Base-by-base conservation (phyloP, 2,797 vertebrate genomes). In the Neosilurus mollespiculum region DNA sequence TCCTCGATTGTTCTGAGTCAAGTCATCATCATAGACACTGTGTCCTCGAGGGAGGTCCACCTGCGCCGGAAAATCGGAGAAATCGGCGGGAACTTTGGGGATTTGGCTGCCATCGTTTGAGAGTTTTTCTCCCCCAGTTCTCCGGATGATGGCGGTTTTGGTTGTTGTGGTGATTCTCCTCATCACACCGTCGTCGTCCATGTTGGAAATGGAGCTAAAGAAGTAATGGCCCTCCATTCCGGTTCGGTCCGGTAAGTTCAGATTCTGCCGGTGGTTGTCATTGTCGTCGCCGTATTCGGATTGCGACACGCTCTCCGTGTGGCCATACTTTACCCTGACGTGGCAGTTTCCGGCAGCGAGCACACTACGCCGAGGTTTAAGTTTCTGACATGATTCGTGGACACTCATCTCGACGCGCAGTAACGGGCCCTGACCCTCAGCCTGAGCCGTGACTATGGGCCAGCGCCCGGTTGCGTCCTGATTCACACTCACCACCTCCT, bases 331-430 rank as follows among this genome's bases (percentile, higher is more conserved):
- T 22, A 99, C 97, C 77, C 89, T 92, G 81, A 98, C 87, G 20
- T 90, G 94, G 78, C 96, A 96, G 18, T 93, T 91, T 2, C 97
- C 97, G 0, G 95, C 94, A 0, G 96, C 97, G 87, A 99, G 92
- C 66, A 97, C 43, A 8, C 96, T 98, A 34, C 96, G 96, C 12
- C 98, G 95, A 14, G 80, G 80, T 86, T 97, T 99, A 88, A 95
- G 96, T 85, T 98, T 98, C 69, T 98, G 97, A 90, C 98, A 99
- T 80, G 92, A 81, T 88, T 98, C 97, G 0, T 95, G 95, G n/a
- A 98, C 96, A 24, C 93, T 95, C 96, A 99, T 94, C 88, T 99
- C 97, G 79, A 97, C 96, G 43, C 95, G 94, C 86, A 99, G 90
- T 87, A 99, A 91, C 0, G 92, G 86, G 0, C 98, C 98, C 89